phyloP scores from a whole-genome alignment of 1,140 invertebrate genomes.

The Apis laboriosa region DNA sequence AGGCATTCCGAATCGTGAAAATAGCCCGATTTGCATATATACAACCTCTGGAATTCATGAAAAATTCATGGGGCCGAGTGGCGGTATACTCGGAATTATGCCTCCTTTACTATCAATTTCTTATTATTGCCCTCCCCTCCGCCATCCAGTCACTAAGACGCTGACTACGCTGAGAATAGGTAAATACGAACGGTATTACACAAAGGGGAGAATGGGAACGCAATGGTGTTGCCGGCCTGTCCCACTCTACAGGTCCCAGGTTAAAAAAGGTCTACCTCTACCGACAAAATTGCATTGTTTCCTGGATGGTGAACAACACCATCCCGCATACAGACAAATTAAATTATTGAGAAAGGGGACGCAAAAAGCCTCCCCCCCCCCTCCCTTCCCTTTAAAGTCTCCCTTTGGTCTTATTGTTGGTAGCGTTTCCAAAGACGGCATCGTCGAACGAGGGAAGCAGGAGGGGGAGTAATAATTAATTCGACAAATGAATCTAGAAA shows the following conservation, averaged over 20 bases:
- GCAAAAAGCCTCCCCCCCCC: background rate
- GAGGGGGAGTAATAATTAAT: no score
- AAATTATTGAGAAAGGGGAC: conserved; percentile 14
- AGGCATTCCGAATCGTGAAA: conserved; percentile 78
- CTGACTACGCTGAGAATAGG: conserved; percentile 50
- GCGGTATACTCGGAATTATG: conserved; percentile 74
- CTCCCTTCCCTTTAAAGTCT: background rate
- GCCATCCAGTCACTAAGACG: conserved; percentile 11
- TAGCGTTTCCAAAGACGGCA: background rate
- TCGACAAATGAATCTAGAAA: no score
- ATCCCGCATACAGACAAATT: conserved; percentile 28
- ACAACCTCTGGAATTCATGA: conserved; percentile 77
- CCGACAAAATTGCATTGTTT: conserved; percentile 19
- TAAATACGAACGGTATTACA: conserved; percentile 54
- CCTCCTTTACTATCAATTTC: conserved; percentile 74
- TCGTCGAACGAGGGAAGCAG: no score
- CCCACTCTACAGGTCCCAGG: background rate
- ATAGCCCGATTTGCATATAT: conserved; percentile 78
- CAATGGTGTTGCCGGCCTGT: background rate
- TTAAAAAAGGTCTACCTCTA: conserved; percentile 23
- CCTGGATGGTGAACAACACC: conserved; percentile 13
- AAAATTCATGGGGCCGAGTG: conserved; percentile 76
- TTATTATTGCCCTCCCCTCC: conserved; percentile 62
- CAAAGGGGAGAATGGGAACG: background rate
- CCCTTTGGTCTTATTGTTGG: background rate